Evolutionary conservation across 2,113 vertebrate species (phyloP), one percentile per base, ranked within the genome.

Genomic region (Rana temporaria): DNA sequence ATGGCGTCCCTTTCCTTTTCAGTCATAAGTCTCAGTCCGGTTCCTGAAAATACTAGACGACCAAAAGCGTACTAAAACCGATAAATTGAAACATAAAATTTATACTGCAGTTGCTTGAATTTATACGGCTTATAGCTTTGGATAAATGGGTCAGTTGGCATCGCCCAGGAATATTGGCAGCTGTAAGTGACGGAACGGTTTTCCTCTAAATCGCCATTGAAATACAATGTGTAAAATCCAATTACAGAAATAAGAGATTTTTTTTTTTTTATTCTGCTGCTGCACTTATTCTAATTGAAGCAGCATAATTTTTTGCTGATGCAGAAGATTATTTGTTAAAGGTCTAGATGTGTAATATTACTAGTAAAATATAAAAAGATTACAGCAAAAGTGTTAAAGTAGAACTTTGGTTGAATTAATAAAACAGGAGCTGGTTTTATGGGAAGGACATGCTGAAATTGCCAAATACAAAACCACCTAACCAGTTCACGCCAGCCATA

Each of bases 241-340:
- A 79, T 79, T 69, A 79, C 65, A 79, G 78, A 56, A 60, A 79
- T 69, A 69, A 42, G 55, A 67, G 16, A 48, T 48, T 48, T 48
- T 48, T 48, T 48, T 48, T 48, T 48, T 12, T 12, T 48, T 12
- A 24, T 70, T 65, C 55, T 26, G 78, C 55, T 1, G n/a, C 65
- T 38, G 78, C 78, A 60, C 52, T 79, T 69, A 60, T 59, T 79
- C 55, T 79, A 79, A 79, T 79, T 79, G 65, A 70, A 52, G 59
- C 69, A 19, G 20, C 59, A 60, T 42, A 56, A 79, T 57, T 79
- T 30, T 59, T 53, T 79, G 78, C 78, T 70, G 66, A 67, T 56
- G 22, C 55, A 56, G 53, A 65, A 79, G 32, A 69, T 69, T 60
- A 59, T 34, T 24, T 15, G 18, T 22, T 62, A 75, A 75, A 48